Evolutionary conservation across 2,888 invertebrate species (phyloP), one percentile per base, ranked within the genome.

Genomic region (Orthosia incerta): DNA sequence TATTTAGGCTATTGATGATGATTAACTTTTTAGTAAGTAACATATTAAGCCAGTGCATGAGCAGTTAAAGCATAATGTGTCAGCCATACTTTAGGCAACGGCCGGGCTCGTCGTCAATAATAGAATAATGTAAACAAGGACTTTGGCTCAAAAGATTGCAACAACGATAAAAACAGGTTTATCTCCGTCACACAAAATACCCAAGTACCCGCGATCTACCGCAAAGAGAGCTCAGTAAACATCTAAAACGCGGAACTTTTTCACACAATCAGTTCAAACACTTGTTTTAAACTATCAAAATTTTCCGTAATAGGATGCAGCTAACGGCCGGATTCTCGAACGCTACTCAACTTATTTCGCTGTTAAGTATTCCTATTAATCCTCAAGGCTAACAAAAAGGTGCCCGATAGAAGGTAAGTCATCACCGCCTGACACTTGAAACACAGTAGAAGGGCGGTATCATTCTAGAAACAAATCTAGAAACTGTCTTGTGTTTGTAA

Each of bases 161-260:
- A 50, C 39, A 72, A 23, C 26, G 39, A 73, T 26, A 50, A 73
- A 79, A 80, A 75, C 59, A 16, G 39, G 45, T 5, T 60, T 13
- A 45, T 60, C 59, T 15, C n/a, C 74, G 74, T 74, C 60, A 80
- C 60, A 73, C 13, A 26, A 74, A 74, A 74, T 80, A 80, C 74
- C 74, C 80, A 80, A 75, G 57, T n/a, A 13, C n/a, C 13, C 3
- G 4, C 50, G 9, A 57, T 53, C 0, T 7, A 11, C 16, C 26
- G 45, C 13, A 55, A 72, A 56, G 46, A 82, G 77, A 57, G 56
- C 56, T 31, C 23, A 23, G 7, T 53, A 62, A 76, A 77, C 51
- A 82, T 39, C 48, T 0, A 48, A 20, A 46, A 23, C 16, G 26
- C 50, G 62, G 62, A 53, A 59, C 11, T 56, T 77, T 62, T 77